Base-by-base conservation (phyloP, 2,888 invertebrate species). In the Octodonta nipae region DNA sequence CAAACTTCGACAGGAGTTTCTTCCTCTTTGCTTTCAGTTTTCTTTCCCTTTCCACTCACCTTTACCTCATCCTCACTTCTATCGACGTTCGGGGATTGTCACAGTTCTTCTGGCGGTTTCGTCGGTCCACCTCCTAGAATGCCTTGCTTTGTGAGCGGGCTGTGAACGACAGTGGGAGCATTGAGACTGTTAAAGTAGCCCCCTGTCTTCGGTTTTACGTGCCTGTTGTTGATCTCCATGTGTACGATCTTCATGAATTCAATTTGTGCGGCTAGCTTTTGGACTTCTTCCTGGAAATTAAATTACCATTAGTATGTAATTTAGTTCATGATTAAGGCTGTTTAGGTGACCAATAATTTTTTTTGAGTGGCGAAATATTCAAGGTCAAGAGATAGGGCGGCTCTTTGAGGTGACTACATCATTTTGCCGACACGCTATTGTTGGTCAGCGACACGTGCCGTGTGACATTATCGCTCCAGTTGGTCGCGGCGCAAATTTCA, bases 181-280 rank as follows among this genome's bases (percentile, higher is more conserved):
- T 68, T 66, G 25, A 68, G 58, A 30, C 72, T 67, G 31, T 75
- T 79, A 62, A 86, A 86, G 62, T 85, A 85, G 2, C 85, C 78
- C 12, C 85, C 84, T 1, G 77, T 74, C 45, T 83, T 79, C 38
- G 85, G 85, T 49, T 85, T 81, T 45, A 89, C 64, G 60, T 88
- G 88, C 4, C 87, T 70, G 61, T 89, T 89, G 66, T 88, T 84
- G 69, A 85, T 78, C 63, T 87, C 85, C 88, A 89, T 88, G 54
- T 87, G 84, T 12, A 88, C 86, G 59, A 87, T 87, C 66, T 86
- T 86, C 85, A 88, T 86, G 62, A 85, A 85, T 60, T 89, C 88
- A 46, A 89, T 87, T 62, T 88, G 87, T 13, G 85, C 84, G 0
- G 88, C 88, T 42, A 89, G 64, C 57, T 87, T 88, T 52, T 88